These are phyloP conservation scores for Propithecus deckenii DNA, from an alignment of 2,797 vertebrate genomes.

Conservation along the genomic window DNA sequence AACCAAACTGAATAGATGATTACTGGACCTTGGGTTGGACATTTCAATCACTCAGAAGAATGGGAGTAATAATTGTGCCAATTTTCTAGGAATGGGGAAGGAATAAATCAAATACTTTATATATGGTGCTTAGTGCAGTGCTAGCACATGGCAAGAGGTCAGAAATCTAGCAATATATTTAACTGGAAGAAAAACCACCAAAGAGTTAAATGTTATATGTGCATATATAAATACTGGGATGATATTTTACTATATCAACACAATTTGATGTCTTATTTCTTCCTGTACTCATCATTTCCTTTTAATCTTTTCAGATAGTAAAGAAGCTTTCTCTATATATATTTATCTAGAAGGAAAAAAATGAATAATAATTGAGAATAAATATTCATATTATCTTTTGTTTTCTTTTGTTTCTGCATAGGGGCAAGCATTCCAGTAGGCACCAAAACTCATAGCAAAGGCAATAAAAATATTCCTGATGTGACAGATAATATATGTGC, in stretches of 20 bases:
- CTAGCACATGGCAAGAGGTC: background rate
- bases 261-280: background rate
- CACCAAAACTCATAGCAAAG: background rate
- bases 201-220: background rate
- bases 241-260: background rate
- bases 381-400: background rate
- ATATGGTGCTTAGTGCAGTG: background rate
- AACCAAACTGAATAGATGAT: background rate
- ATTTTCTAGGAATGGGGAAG: background rate
- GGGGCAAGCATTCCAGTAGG: background rate
- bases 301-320: background rate
- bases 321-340: background rate
- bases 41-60: background rate
- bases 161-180: background rate
- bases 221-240: background rate
- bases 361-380: background rate
- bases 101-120: background rate
- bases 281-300: background rate
- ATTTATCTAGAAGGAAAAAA: background rate
- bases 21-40: background rate
- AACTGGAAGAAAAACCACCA: background rate
- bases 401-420: background rate
- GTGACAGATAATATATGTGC: background rate
- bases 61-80: background rate
- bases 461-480: background rate